Evolutionary conservation across 1,140 invertebrate species (phyloP), one percentile per base, ranked within the genome.

Genomic region (Lepidurus packardi): DNA sequence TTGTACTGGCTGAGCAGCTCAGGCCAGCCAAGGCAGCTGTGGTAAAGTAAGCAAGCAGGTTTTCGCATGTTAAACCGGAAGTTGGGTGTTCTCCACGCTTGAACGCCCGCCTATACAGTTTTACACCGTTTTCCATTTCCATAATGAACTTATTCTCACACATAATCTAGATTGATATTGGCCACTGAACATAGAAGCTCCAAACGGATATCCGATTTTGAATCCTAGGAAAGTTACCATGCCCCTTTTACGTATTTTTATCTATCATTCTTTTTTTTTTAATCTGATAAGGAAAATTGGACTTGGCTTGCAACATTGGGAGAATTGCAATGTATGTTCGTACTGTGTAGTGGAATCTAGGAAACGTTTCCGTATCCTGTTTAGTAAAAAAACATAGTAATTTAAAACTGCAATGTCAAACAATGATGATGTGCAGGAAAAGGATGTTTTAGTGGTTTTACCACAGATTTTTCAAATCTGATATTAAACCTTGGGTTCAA

Each of bases 101-200:
- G 53, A 7, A 65, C 21, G 16, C n/a, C 13, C 53, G 16, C 21
- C 53, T 65, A 21, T 65, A 16, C 53, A 65, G 53, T 21, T 65
- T 65, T 65, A 13, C 53, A 65, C 53, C n/a, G 13, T 65, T 65
- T 65, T 65, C 53, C 21, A 65, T 21, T 65, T 65, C 53, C 53
- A 65, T 65, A 65, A 65, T 65, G 53, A 65, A 65, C 53, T 13
- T 65, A 65, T 65, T 65, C 53, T 65, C 53, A 65, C 53, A 65
- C 53, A 65, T 47, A 47, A 4, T 21, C 13, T 16, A 7, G 53
- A 65, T 65, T n/a, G 53, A 65, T 65, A 11, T 65, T 65, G 53
- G 53, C 53, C 53, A 65, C 13, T 65, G 53, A 65, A 16, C 53
- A 16, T 65, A 13, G 21, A 16, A 7, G 21, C 16, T 21, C 7